Evolutionary conservation across 2,888 invertebrate species (phyloP).

Genomic region (Drosophila sordidula): DNA sequence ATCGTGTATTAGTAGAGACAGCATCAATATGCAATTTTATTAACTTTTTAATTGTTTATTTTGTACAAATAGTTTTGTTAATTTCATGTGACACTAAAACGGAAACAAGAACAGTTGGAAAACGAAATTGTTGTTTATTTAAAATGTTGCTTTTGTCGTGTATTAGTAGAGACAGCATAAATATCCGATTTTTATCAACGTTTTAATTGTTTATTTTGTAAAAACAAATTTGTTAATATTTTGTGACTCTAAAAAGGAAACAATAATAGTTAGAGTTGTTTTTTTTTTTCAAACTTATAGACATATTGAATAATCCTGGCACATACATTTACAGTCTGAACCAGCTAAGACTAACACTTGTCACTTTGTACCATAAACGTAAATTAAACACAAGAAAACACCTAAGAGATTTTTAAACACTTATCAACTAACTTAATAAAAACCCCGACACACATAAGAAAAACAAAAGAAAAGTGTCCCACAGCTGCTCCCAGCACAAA

Average conservation of each 20-base stretch:
- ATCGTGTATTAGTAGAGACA: no score
- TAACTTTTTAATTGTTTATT: background rate
- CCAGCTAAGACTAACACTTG: conserved; percentile 11
- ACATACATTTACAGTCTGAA: conserved; percentile 20
- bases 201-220: background rate
- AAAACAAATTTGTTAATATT: no score
- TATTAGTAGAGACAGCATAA: no score
- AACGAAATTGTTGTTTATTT: no score
- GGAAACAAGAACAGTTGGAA: no score
- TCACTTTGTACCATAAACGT: conserved; percentile 37
- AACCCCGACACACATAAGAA: background rate
- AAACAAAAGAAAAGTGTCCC: conserved; percentile 25
- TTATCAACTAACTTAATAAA: conserved; percentile 20
- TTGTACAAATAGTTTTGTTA: background rate
- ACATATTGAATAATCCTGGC: conserved; percentile 26
- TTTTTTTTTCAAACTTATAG: background rate
- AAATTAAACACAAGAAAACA: conserved; percentile 18
- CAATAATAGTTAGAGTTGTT: background rate
- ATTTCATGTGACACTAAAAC: background rate
- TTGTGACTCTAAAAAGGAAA: background rate
- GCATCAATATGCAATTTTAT: no score
- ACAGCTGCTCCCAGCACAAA: conserved; percentile 59
- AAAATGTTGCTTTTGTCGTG: no score
- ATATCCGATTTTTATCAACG: no score
- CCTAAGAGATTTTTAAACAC: conserved; percentile 12